These are phyloP conservation scores for Helobdella robusta DNA, from an alignment of 2,888 invertebrate genomes.

Conservation along the genomic window DNA sequence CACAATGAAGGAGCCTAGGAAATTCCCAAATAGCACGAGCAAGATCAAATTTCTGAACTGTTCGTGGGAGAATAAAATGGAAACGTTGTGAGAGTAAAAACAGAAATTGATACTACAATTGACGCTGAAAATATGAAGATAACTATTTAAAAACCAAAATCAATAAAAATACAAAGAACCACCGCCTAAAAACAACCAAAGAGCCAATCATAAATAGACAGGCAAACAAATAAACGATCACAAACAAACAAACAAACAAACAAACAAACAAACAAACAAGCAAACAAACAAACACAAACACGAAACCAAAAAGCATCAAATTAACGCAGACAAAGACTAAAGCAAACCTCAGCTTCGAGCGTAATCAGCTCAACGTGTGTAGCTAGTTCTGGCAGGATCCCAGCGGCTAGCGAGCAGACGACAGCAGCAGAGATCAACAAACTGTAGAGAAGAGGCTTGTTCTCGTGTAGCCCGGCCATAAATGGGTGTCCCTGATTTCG, in stretches of 20 bases:
- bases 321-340: no score
- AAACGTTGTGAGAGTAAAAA: not conserved
- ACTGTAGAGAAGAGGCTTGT: constrained; percentile 83
- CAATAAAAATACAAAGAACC: no score
- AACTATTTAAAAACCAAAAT: no score
- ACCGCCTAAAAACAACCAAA: no score
- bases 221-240: no score
- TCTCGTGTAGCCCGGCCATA: constrained; percentile 89
- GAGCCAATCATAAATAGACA: not conserved
- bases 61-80: not conserved
- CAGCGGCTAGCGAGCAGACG: constrained; percentile 74
- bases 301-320: not conserved
- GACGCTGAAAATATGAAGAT: no score
- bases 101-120: not conserved
- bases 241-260: no score
- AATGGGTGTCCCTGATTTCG: constrained; percentile 88
- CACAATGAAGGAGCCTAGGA: constrained; percentile 71
- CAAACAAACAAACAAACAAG: no score
- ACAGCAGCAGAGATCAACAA: constrained; percentile 70
- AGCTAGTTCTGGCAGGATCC: constrained; percentile 72
- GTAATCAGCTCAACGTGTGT: constrained; percentile 81
- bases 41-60: constrained; percentile 83
- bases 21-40: constrained; percentile 72
- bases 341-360: constrained; percentile 34
- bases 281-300: no score